These are phyloP conservation scores for Platygyra sinensis DNA, from an alignment of 64 coral and sea anemone genomes.

Conservation along the genomic window DNA sequence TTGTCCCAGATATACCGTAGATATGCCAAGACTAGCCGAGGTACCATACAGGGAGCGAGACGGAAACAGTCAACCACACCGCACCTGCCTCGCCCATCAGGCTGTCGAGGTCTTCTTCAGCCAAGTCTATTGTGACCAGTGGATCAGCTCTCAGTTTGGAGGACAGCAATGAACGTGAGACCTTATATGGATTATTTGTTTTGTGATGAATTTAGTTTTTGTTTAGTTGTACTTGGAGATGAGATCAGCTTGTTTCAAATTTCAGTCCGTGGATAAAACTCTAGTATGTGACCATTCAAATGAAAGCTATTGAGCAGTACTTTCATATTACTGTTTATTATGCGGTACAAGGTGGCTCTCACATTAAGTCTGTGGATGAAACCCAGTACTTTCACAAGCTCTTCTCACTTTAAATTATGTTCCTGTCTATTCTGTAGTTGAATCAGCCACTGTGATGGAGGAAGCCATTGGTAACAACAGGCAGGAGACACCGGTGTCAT, in stretches of 20 bases:
- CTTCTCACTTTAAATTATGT: not conserved
- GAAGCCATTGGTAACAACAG: conserved; percentile 22
- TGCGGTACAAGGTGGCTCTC: too few species aligned
- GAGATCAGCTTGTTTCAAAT: not conserved
- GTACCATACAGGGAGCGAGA: not conserved
- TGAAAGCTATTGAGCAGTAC: too few species aligned
- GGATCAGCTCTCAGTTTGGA: conserved; percentile 36
- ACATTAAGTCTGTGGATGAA: too few species aligned
- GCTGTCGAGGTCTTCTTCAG: not conserved
- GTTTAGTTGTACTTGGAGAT: not conserved
- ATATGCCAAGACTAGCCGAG: conserved; percentile 68
- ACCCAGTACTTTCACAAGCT: too few species aligned
- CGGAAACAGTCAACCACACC: conserved; percentile 21
- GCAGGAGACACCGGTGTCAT: conserved; percentile 24
- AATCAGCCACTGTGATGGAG: conserved; percentile 10
- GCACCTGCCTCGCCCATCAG: not conserved
- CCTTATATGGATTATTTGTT: not conserved
- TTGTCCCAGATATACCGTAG: conserved; percentile 73
- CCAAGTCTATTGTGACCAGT: conserved; percentile 33
- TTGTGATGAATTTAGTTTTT: not conserved
- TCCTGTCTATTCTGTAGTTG: conserved; percentile 1
- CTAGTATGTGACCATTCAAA: too few species aligned
- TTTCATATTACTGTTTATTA: too few species aligned
- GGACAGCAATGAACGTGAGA: conserved; percentile 60
- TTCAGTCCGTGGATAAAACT: too few species aligned